phyloP scores from a whole-genome alignment of 1,140 invertebrate species.

The Polypedilum vanderplanki region DNA sequence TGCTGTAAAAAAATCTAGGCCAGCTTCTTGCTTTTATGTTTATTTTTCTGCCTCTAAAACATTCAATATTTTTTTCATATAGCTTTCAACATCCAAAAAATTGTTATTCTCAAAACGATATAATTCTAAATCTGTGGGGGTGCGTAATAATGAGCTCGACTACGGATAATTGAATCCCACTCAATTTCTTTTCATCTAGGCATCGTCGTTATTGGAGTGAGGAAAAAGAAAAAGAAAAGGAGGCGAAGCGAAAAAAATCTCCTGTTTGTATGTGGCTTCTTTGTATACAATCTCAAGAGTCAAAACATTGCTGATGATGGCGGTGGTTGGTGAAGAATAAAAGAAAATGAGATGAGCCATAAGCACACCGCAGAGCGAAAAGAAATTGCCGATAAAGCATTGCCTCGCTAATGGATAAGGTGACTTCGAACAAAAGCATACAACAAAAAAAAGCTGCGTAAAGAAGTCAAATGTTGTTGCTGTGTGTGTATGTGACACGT shows the following conservation, averaged over 20 bases:
- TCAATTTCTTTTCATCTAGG: background rate
- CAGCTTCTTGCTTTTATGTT: background rate
- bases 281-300: background rate
- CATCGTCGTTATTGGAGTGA: background rate
- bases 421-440: background rate
- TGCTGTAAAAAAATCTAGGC: background rate
- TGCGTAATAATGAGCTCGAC: conserved; percentile 8
- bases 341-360: background rate
- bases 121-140: conserved; percentile 16
- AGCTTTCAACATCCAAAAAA: conserved; percentile 5
- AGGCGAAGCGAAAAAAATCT: background rate
- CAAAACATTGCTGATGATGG: background rate
- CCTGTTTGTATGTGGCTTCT: background rate
- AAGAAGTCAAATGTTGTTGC: background rate
- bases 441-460: background rate
- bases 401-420: background rate
- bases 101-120: conserved; percentile 14
- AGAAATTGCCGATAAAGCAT: background rate
- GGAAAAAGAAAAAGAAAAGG: background rate
- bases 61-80: background rate
- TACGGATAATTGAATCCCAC: conserved; percentile 8
- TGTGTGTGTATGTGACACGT: background rate
- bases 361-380: background rate
- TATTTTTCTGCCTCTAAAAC: background rate
- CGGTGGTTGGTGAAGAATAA: background rate